Evolutionary conservation across 1,140 invertebrate genomes (phyloP).

Genomic region (Drosophila willistoni): DNA sequence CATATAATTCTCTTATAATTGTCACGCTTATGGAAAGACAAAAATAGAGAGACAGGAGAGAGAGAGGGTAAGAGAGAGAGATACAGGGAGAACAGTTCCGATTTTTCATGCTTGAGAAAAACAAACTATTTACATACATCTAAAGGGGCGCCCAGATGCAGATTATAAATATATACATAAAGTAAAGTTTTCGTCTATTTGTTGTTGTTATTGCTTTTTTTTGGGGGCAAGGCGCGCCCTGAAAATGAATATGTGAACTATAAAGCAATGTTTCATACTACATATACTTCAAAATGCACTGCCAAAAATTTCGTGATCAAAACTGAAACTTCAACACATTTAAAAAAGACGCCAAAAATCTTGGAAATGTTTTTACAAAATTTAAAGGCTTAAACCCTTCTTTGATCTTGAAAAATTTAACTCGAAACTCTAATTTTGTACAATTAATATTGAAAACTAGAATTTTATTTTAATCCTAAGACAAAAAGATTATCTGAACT

Average conservation of each 20-base stretch:
- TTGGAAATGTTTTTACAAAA: too few relatives aligned
- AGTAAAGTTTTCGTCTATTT: slow-evolving; percentile 5
- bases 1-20: slow-evolving; percentile 71
- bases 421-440: too few relatives aligned
- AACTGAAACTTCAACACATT: too few relatives aligned
- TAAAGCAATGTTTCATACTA: slow-evolving; percentile 26
- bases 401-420: too few relatives aligned
- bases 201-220: not conserved
- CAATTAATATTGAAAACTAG: too few relatives aligned
- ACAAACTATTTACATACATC: slow-evolving; percentile 23
- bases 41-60: slow-evolving; percentile 56
- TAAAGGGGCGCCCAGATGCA: slow-evolving; percentile 23
- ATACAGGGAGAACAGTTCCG: not conserved
- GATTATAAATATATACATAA: slow-evolving; percentile 22
- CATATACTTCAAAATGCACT: slow-evolving; percentile 31
- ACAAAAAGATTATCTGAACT: too few relatives aligned
- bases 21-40: slow-evolving; percentile 62
- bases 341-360: too few relatives aligned
- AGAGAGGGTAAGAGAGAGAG: not conserved
- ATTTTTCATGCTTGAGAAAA: slow-evolving; percentile 29
- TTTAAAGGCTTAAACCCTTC: too few relatives aligned
- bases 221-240: slow-evolving; percentile 20
- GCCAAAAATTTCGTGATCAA: not conserved
- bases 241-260: slow-evolving; percentile 17
- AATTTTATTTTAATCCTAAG: too few relatives aligned